Evolutionary conservation across 2,888 invertebrate genomes (phyloP), one percentile per base, ranked within the genome.

Genomic region (Ochlodes sylvanus): DNA sequence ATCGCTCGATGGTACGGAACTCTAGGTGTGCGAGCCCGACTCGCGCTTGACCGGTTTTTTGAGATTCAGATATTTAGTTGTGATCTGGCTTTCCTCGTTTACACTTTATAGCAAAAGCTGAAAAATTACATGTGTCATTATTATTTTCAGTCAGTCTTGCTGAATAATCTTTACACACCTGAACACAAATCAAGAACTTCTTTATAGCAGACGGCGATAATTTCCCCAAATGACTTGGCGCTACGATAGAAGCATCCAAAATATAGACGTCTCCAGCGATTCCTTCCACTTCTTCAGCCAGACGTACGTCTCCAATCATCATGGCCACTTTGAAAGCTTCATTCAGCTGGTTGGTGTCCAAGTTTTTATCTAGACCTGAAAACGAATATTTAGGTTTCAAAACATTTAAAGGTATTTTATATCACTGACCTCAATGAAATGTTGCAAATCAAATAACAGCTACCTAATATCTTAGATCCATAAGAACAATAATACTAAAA

Each of bases 251-350:
- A 1, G 97, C 97, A 74, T 97, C 97, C 54, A 97, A 84, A 63
- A 97, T 94, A 80, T 96, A 97, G 5, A 97, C 95, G 79, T 98
- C 97, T 0, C 97, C 97, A 0, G 96, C 97, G 0, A 97, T 97
- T 6, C 97, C 97, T n/a, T 95, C 95, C 47, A 94, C 87, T 79
- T 97, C 97, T 73, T 97, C 97, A 69, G 94, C 94, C 57, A 98
- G 87, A 57, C 97, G 95, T 7, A 97, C 90, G 80, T 98, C 97
- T 2, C 97, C 97, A 56, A 97, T 95, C 97, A 98, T 98, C 71
- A 97, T 87, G 0, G 96, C 95, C 2, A 97, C 82, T 86, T 97
- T 97, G 95, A 97, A 96, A 9, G 94, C 95, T 71, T 97, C 96
- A 65, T 95, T 93, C 1, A 97, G 92, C 70, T 95, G 94, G 21